A percentile compares a stretch with the other conserved stretches of the same genome.
These are phyloP conservation scores for Mizuhopecten yessoensis DNA, from an alignment of 1,140 invertebrate species.

Conservation along the genomic window DNA sequence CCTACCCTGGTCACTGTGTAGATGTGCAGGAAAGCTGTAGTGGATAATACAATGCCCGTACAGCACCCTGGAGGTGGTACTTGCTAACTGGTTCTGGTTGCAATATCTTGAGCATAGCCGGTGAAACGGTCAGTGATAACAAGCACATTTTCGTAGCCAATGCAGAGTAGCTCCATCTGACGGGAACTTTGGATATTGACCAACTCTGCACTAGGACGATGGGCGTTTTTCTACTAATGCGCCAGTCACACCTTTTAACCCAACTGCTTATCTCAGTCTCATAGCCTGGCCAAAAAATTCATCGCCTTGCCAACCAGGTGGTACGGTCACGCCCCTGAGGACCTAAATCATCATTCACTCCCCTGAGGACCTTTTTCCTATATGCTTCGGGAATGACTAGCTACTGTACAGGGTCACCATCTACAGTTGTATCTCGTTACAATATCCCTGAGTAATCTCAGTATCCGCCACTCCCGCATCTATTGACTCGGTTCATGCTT, in stretches of 20 bases:
- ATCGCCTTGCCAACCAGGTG: background rate
- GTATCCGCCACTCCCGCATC: too few relatives aligned
- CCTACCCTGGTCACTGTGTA: too few relatives aligned
- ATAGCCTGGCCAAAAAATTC: conserved; percentile 36
- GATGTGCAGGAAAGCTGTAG: too few relatives aligned
- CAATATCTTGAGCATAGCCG: conserved; percentile 40
- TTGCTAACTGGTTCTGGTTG: background rate
- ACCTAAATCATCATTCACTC: conserved; percentile 3
- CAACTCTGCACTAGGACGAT: background rate
- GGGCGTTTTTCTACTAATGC: background rate
- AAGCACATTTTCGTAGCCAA: background rate
- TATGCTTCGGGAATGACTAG: background rate
- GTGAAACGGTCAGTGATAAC: conserved; percentile 47
- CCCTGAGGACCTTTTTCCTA: background rate
- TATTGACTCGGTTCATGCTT: too few relatives aligned
- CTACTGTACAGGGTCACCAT: background rate
- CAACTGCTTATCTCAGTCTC: background rate
- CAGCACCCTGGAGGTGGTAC: conserved; percentile 10
- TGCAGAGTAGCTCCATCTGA: conserved; percentile 25
- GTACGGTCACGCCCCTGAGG: conserved; percentile 43
- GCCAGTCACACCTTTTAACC: conserved; percentile 20
- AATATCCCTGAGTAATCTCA: background rate
- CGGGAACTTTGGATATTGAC: conserved; percentile 15
- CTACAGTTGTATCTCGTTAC: background rate
- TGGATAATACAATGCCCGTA: too few relatives aligned